Percentiles rank a stretch among this genome's conserved stretches.
phyloP scores from a whole-genome alignment of 2,888 invertebrate species.

The Ecdyonurus torrentis region DNA sequence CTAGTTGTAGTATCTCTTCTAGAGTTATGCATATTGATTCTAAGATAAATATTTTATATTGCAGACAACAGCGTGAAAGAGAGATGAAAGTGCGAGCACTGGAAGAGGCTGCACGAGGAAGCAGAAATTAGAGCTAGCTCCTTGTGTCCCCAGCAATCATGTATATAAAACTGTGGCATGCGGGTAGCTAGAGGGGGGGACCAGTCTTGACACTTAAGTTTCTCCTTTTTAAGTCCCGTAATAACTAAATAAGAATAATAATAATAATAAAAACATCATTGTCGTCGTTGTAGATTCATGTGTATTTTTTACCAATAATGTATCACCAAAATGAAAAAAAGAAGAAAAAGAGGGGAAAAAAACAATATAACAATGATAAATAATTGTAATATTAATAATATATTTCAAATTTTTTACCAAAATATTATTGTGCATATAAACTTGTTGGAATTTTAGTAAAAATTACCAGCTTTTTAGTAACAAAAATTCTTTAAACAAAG shows the following conservation, averaged over 20 bases:
- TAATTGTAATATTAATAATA: too few species aligned
- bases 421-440: too few species aligned
- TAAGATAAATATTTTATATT: constrained; percentile 18
- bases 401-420: too few species aligned
- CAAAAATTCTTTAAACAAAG: too few species aligned
- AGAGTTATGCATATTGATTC: too few species aligned
- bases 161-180: background rate
- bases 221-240: background rate
- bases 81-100: constrained; percentile 72
- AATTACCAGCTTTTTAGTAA: too few species aligned
- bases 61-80: constrained; percentile 64
- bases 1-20: too few species aligned
- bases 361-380: too few species aligned
- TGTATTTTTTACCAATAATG: background rate
- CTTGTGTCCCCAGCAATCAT: background rate
- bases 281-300: too few species aligned
- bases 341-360: too few species aligned
- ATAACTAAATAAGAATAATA: too few species aligned
- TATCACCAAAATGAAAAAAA: background rate
- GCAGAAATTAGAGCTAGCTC: constrained; percentile 34
- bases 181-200: constrained; percentile 3
- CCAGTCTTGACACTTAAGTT: background rate
- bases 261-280: background rate
- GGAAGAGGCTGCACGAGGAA: constrained; percentile 69
- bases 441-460: too few species aligned